These are phyloP conservation scores for Drosophila rhopaloa DNA, from an alignment of 1,140 invertebrate species.

Conservation along the genomic window DNA sequence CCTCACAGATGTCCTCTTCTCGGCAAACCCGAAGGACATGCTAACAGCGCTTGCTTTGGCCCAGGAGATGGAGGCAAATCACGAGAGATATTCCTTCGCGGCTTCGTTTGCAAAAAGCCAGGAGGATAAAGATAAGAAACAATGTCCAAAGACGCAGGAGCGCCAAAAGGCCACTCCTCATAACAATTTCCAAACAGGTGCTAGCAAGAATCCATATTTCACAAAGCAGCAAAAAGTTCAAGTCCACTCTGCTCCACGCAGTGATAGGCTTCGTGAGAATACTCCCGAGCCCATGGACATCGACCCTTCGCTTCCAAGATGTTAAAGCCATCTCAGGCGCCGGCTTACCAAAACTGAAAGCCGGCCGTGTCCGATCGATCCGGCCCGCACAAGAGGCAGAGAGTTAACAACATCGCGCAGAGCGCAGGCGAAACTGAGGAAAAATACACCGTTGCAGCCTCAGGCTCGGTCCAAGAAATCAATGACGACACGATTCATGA, in stretches of 20 bases:
- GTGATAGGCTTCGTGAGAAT: neutral
- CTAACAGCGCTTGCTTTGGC: constrained; percentile 28
- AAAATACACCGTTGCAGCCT: neutral
- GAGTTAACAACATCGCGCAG: constrained; percentile 15
- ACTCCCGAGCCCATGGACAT: neutral
- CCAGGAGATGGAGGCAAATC: constrained; percentile 24
- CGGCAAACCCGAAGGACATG: constrained; percentile 19
- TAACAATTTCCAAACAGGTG: neutral
- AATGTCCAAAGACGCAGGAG: too few relatives aligned
- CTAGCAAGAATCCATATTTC: constrained; percentile 3
- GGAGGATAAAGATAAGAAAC: too few relatives aligned
- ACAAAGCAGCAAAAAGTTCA: neutral
- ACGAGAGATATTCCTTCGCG: constrained; percentile 4
- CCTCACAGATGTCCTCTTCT: constrained; percentile 24
- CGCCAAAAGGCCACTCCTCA: neutral
- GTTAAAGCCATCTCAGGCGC: too few relatives aligned
- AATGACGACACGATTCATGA: constrained; percentile 2
- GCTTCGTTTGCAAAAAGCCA: neutral
- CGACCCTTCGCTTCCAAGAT: neutral
- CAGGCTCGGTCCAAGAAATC: constrained; percentile 4
- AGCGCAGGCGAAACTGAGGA: neutral
- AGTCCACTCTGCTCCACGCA: neutral
- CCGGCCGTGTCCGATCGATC: too few relatives aligned
- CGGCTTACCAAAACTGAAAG: too few relatives aligned
- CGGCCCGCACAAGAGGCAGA: constrained; percentile 1